Percentiles rank a stretch among this genome's conserved stretches.
Conservation (phyloP, 2,113 vertebrate species). For the Tenrec ecaudatus region DNA sequence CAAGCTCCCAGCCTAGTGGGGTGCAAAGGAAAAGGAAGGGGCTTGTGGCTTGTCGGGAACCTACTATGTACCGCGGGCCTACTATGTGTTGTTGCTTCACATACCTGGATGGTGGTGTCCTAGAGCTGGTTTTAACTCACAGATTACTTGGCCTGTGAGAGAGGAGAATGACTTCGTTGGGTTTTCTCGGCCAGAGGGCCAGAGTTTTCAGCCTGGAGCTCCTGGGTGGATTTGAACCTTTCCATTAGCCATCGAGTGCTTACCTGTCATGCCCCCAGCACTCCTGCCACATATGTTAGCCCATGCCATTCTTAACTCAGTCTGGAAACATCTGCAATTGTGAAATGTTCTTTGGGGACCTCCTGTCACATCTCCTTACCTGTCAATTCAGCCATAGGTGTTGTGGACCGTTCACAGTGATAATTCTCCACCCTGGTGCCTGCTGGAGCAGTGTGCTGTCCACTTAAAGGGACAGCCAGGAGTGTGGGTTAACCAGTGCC, state of each 20-base stretch:
- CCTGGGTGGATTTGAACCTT: neutral
- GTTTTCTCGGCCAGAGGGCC: neutral
- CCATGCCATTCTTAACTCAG: neutral
- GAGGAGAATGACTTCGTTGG: neutral
- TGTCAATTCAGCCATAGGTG: neutral
- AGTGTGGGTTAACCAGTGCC: neutral
- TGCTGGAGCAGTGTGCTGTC: neutral
- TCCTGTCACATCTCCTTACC: neutral
- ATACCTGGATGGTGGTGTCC: neutral
- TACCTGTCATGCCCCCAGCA: neutral
- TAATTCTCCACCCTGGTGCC: too few species aligned
- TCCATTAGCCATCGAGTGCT: neutral
- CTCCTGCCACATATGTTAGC: neutral
- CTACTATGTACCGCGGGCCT: neutral
- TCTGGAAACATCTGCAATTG: neutral
- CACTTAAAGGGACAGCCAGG: neutral
- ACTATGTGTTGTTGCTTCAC: neutral
- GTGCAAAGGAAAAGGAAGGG: neutral
- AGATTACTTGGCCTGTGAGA: neutral
- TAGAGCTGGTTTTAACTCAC: neutral
- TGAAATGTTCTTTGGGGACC: too few species aligned
- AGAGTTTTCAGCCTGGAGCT: neutral
- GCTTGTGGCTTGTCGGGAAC: neutral
- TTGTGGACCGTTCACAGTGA: neutral
- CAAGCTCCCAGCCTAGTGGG: neutral